Evolutionary conservation across 2,113 vertebrate genomes (phyloP).

Genomic region (Burhinus oedicnemus): DNA sequence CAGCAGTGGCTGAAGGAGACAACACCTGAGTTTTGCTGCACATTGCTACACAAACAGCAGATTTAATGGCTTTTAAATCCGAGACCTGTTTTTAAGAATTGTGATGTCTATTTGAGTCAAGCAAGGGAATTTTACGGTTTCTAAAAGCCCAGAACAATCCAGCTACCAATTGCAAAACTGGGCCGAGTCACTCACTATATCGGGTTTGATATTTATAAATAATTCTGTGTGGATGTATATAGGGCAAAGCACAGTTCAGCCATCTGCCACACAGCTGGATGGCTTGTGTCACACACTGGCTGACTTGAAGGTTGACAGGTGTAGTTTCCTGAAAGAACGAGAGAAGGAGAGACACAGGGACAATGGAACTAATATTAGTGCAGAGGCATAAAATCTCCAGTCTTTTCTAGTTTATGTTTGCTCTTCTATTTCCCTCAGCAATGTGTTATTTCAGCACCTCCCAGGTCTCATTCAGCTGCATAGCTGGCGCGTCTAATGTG

Average conservation of each 20-base stretch:
- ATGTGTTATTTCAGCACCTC: not conserved
- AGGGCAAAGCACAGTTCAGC: not conserved
- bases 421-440: not conserved
- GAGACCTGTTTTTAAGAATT: not conserved
- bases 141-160: not conserved
- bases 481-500: not conserved
- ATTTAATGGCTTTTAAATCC: not conserved
- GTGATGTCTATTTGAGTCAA: not conserved
- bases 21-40: not conserved
- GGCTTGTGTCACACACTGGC: not conserved
- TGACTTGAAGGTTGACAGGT: not conserved
- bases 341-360: not conserved
- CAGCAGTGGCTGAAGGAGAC: not conserved
- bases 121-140: not conserved
- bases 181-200: not conserved
- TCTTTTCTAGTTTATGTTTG: not conserved
- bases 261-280: slow-evolving; percentile 20
- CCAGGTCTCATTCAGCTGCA: not conserved
- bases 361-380: not conserved
- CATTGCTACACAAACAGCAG: not conserved
- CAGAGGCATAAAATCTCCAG: not conserved
- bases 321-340: not conserved
- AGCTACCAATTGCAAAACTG: not conserved
- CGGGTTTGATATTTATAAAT: not conserved
- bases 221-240: not conserved